A percentile compares a stretch with the other conserved stretches of the same genome.
Evolutionary conservation across 2,797 vertebrate genomes (phyloP).

Genomic region (Heteromormyrus szaboi): DNA sequence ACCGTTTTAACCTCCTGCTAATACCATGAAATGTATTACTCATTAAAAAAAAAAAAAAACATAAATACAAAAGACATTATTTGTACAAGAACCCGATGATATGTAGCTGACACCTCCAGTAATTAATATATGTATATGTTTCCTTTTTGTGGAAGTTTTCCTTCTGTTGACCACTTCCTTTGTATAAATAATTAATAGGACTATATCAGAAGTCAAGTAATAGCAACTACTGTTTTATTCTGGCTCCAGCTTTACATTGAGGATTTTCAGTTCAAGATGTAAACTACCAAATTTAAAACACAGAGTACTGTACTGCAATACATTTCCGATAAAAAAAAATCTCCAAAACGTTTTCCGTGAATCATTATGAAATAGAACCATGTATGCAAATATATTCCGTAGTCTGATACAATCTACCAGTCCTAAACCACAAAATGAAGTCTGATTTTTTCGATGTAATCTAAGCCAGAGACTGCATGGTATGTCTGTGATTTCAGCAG

Average conservation of each 20-base stretch:
- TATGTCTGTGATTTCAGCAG: conserved; percentile 5
- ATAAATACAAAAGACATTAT: neutral
- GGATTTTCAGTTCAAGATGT: neutral
- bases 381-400: neutral
- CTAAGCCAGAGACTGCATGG: neutral
- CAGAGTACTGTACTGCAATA: neutral
- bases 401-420: neutral
- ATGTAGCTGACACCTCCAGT: neutral
- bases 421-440: neutral
- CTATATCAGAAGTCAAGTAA: neutral
- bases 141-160: neutral
- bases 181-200: neutral
- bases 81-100: neutral
- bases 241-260: neutral
- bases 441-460: neutral
- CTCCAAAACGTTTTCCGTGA: neutral
- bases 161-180: neutral
- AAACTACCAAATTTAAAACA: neutral
- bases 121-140: neutral
- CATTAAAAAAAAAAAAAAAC: neutral
- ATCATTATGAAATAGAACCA: neutral
- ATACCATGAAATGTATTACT: neutral
- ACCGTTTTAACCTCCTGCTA: neutral
- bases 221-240: neutral
- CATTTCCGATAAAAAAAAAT: neutral